These are phyloP conservation scores for Pheosia tremula DNA, from an alignment of 2,888 invertebrate genomes.

Conservation along the genomic window DNA sequence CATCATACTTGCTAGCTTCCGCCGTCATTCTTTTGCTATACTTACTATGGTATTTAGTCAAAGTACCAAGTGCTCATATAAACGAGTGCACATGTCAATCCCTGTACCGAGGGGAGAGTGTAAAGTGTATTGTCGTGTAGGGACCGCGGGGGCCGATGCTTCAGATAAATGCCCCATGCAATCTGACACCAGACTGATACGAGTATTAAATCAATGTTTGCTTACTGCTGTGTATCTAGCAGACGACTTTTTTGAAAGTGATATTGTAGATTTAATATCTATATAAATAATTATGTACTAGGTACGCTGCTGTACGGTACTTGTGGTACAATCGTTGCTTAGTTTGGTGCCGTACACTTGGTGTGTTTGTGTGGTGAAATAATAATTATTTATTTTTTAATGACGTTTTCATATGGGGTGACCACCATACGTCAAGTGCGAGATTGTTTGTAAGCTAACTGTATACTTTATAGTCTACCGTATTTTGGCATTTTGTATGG, in stretches of 20 bases:
- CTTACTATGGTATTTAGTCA: conserved; percentile 28
- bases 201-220: conserved; percentile 30
- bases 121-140: conserved; percentile 66
- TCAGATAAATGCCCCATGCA: conserved; percentile 37
- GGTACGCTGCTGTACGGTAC: too few relatives aligned
- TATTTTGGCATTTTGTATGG: too few relatives aligned
- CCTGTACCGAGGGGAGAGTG: conserved; percentile 39
- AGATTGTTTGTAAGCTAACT: too few relatives aligned
- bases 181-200: conserved; percentile 31
- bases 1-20: too few relatives aligned
- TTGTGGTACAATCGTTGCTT: too few relatives aligned
- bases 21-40: too few relatives aligned
- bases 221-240: conserved; percentile 12
- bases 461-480: too few relatives aligned
- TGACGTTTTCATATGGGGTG: too few relatives aligned
- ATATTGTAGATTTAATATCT: neutral
- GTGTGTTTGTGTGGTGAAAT: too few relatives aligned
- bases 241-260: conserved; percentile 4
- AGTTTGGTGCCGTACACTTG: too few relatives aligned
- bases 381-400: too few relatives aligned
- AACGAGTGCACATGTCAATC: conserved; percentile 50
- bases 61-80: conserved; percentile 28
- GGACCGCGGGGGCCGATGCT: conserved; percentile 37
- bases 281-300: neutral
- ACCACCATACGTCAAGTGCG: too few relatives aligned